phyloP scores from a whole-genome alignment of 2,888 invertebrate genomes.

The Eristalis pertinax region DNA sequence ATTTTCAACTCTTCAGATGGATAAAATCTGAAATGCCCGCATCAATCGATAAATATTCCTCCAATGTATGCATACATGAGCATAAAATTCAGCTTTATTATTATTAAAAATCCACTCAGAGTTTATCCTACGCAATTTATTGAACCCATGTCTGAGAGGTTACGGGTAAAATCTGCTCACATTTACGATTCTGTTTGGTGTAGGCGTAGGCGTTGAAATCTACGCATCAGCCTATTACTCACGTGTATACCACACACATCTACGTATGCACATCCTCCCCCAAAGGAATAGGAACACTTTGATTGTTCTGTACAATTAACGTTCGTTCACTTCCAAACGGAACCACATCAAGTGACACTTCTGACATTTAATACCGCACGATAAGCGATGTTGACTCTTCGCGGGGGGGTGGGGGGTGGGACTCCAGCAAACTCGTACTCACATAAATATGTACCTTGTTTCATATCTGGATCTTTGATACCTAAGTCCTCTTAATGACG shows the following conservation, averaged over 20 bases:
- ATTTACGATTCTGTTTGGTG: constrained; percentile 40
- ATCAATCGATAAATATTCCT: not conserved
- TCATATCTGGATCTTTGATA: not conserved
- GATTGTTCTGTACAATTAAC: constrained; percentile 52
- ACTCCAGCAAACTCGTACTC: not conserved
- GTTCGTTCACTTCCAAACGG: constrained; percentile 41
- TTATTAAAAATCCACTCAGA: constrained; percentile 17
- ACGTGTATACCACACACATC: not conserved
- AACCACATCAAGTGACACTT: constrained; percentile 32
- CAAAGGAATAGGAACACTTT: constrained; percentile 16
- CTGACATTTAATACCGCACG: constrained; percentile 42
- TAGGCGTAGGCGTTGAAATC: constrained; percentile 40
- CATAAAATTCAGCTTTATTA: not conserved
- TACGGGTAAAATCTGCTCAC: constrained; percentile 51
- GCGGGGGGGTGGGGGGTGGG: not conserved
- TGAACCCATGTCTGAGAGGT: constrained; percentile 47
- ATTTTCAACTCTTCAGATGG: not conserved
- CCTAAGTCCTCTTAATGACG: not conserved
- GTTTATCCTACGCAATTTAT: constrained; percentile 34
- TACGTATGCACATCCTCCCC: not conserved
- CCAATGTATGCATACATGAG: not conserved
- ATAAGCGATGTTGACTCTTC: constrained; percentile 19
- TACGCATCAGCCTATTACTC: constrained; percentile 28
- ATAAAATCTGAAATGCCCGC: not conserved
- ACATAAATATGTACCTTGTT: not conserved